These are phyloP conservation scores for Taurulus bubalis DNA, from an alignment of 2,113 vertebrate genomes.

Conservation along the genomic window DNA sequence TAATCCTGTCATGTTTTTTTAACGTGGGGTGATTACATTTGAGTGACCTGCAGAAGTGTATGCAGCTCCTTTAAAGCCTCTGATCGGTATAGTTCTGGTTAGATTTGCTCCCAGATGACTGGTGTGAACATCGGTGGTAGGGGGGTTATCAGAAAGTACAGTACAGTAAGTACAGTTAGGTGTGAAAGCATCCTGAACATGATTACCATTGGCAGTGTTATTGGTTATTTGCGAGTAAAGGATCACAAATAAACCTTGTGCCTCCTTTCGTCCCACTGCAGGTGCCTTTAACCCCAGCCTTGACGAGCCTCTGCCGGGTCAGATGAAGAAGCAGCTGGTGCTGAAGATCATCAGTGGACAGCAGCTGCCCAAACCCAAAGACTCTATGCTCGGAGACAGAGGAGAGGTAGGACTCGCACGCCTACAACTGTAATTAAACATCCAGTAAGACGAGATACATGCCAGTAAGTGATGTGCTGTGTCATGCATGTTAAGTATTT, in stretches of 20 bases:
- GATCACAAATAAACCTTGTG: not conserved
- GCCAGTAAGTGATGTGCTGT: not conserved
- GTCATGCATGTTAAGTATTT: not conserved
- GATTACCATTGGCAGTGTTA: no score
- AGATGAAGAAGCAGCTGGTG: constrained; percentile 93
- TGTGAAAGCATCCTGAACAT: no score
- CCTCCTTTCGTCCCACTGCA: constrained; percentile 51
- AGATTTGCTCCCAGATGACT: no score
- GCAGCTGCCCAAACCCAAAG: constrained; percentile 96
- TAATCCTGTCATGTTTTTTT: no score
- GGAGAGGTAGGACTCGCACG: constrained; percentile 88
- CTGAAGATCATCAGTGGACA: constrained; percentile 97
- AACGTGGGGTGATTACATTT: no score
- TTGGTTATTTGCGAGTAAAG: not conserved
- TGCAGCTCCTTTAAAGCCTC: no score
- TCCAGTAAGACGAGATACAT: not conserved
- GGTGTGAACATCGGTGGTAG: no score
- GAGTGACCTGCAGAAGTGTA: no score
- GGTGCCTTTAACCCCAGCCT: constrained; percentile 93
- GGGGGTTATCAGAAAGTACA: no score
- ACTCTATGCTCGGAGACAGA: constrained; percentile 96
- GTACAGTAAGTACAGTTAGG: no score
- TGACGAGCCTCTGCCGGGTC: constrained; percentile 90
- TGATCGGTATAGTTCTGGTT: no score
- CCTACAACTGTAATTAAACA: not conserved